Percentiles rank a stretch among this genome's conserved stretches.
These are phyloP conservation scores for Rhombomys opimus DNA, from an alignment of 2,113 vertebrate species.

Conservation along the genomic window DNA sequence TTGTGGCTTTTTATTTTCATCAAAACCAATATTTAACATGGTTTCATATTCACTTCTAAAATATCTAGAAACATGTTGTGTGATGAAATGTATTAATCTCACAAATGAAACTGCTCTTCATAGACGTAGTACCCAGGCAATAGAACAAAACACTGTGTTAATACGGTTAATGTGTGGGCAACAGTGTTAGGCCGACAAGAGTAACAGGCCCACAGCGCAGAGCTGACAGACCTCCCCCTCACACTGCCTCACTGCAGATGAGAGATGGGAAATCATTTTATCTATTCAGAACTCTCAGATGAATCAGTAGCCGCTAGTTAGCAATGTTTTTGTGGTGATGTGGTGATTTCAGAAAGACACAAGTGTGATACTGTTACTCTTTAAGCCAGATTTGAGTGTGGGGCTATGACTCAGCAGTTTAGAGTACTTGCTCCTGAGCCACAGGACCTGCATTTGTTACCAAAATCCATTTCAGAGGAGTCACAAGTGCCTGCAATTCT, in stretches of 20 bases:
- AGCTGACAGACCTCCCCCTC: too few species aligned
- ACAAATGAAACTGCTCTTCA: neutral
- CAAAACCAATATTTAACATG: neutral
- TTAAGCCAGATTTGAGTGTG: neutral
- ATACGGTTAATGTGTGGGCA: neutral
- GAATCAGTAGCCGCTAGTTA: neutral
- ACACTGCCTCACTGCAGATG: neutral
- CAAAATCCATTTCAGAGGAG: neutral
- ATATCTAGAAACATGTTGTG: neutral
- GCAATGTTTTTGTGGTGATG: neutral
- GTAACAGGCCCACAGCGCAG: accelerated
- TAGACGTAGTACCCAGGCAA: neutral
- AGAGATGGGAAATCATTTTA: neutral
- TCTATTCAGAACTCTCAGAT: neutral
- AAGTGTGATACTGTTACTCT: neutral
- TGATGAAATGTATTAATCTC: neutral
- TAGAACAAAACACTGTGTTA: neutral
- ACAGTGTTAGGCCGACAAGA: neutral
- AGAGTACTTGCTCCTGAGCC: neutral
- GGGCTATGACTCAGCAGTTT: too few species aligned
- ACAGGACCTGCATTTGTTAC: neutral
- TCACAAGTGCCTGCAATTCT: neutral
- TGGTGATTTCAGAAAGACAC: neutral
- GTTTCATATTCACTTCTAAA: neutral
- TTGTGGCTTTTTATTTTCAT: neutral